Percentiles rank a stretch among this genome's conserved stretches.
Evolutionary conservation across 2,113 vertebrate species (phyloP).

Genomic region (Notarius quadriscutis): DNA sequence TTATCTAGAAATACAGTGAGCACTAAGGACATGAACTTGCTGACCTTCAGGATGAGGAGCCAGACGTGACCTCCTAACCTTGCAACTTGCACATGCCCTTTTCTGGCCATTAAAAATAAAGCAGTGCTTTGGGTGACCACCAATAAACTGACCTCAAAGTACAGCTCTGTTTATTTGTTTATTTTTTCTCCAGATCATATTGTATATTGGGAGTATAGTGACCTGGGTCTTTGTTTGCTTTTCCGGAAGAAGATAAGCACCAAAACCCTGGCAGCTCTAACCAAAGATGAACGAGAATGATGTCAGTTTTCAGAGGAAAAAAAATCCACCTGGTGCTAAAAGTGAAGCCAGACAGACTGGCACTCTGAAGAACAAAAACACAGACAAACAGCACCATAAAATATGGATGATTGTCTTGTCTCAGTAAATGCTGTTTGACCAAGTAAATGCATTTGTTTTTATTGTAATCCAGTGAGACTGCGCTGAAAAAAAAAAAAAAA

Average conservation of each 20-base stretch:
- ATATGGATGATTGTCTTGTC: constrained; percentile 72
- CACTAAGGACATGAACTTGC: constrained; percentile 54
- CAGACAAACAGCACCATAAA: constrained; percentile 70
- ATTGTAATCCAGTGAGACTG: constrained; percentile 59
- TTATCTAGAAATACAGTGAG: constrained; percentile 39
- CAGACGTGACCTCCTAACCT: not conserved
- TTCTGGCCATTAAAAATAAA: constrained; percentile 51
- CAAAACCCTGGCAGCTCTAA: not conserved
- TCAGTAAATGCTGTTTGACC: constrained; percentile 69
- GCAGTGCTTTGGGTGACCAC: constrained; percentile 42
- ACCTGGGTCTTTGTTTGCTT: not conserved
- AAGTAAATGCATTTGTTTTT: constrained; percentile 70
- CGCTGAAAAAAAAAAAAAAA: constrained; percentile 44
- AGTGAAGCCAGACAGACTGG: constrained; percentile 49
- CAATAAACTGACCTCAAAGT: constrained; percentile 36
- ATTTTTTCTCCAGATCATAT: constrained; percentile 1
- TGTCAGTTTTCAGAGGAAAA: constrained; percentile 43
- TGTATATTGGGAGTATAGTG: not conserved
- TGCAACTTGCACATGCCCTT: constrained; percentile 29
- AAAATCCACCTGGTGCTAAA: constrained; percentile 52
- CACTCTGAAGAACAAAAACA: constrained; percentile 54
- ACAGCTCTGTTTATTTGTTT: constrained; percentile 25
- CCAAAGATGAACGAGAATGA: constrained; percentile 41
- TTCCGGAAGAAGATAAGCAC: not conserved
- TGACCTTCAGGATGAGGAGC: constrained; percentile 47